phyloP scores from a whole-genome alignment of 2,888 invertebrate genomes.

The Athetis lepigone region DNA sequence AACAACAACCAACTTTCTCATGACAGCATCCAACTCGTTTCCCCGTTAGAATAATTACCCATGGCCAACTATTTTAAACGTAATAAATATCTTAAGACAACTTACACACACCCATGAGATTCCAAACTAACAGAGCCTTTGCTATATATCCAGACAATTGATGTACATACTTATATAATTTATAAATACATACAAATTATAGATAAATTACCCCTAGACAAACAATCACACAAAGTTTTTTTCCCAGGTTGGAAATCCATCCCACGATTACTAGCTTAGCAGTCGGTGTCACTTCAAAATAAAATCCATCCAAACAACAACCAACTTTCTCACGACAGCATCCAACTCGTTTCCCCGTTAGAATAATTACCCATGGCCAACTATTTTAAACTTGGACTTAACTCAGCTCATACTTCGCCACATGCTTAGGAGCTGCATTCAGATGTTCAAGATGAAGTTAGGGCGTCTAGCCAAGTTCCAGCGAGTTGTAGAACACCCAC shows the following conservation, averaged over 20 bases:
- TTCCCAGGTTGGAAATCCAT: too few relatives aligned
- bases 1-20: neutral
- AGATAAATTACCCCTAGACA: too few relatives aligned
- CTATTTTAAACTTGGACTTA: slow-evolving; percentile 54
- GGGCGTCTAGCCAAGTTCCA: slow-evolving; percentile 41
- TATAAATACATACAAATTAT: too few relatives aligned
- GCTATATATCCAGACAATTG: too few relatives aligned
- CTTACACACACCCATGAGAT: too few relatives aligned
- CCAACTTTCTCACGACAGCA: neutral
- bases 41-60: slow-evolving; percentile 35
- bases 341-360: slow-evolving; percentile 9
- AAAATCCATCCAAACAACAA: neutral
- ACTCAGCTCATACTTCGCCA: slow-evolving; percentile 50
- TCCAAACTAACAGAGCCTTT: too few relatives aligned
- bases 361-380: slow-evolving; percentile 37
- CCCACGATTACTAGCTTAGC: too few relatives aligned
- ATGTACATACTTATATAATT: too few relatives aligned
- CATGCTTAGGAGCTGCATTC: slow-evolving; percentile 54
- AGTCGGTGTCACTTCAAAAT: too few relatives aligned
- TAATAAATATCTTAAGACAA: too few relatives aligned
- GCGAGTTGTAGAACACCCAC: slow-evolving; percentile 42
- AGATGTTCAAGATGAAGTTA: slow-evolving; percentile 56
- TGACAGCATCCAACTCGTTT: neutral
- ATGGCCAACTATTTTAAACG: too few relatives aligned
- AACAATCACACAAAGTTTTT: too few relatives aligned